These are phyloP conservation scores for Microctonus hyperodae DNA, from an alignment of 2,888 invertebrate genomes.

Conservation along the genomic window DNA sequence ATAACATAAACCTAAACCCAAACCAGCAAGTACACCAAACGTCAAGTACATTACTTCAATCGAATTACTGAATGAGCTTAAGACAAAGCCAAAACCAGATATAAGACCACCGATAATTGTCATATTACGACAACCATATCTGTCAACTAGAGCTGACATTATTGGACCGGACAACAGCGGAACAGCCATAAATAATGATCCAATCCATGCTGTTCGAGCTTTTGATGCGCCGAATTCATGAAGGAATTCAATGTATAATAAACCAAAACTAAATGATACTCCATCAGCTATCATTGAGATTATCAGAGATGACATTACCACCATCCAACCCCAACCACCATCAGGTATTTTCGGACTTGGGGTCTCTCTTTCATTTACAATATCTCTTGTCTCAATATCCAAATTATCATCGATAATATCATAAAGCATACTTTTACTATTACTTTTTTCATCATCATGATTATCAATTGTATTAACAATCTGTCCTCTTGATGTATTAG, in stretches of 20 bases:
- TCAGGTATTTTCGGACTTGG: slow-evolving; percentile 72
- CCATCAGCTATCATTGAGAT: slow-evolving; percentile 93
- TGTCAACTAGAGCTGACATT: slow-evolving; percentile 84
- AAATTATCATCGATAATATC: neutral
- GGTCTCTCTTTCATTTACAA: neutral
- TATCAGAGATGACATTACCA: slow-evolving; percentile 84
- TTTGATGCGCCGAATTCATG: slow-evolving; percentile 82
- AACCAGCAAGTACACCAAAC: slow-evolving; percentile 83
- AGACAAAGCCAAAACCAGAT: slow-evolving; percentile 77
- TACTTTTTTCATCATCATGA: slow-evolving; percentile 2
- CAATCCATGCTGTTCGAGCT: slow-evolving; percentile 88
- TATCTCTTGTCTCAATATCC: neutral
- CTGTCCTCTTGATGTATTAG: neutral
- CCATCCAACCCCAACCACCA: slow-evolving; percentile 90
- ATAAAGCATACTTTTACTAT: neutral
- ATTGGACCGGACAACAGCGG: slow-evolving; percentile 85
- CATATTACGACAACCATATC: slow-evolving; percentile 84
- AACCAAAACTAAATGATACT: slow-evolving; percentile 90
- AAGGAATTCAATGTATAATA: slow-evolving; percentile 84
- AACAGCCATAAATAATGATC: slow-evolving; percentile 87
- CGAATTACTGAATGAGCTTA: slow-evolving; percentile 75
- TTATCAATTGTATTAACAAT: slow-evolving; percentile 26
- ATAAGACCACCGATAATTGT: slow-evolving; percentile 78
- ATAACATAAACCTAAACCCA: slow-evolving; percentile 85
- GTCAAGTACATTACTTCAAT: slow-evolving; percentile 84